These are phyloP conservation scores for Pseudococcus viburni DNA, from an alignment of 2,888 invertebrate species.

Conservation along the genomic window DNA sequence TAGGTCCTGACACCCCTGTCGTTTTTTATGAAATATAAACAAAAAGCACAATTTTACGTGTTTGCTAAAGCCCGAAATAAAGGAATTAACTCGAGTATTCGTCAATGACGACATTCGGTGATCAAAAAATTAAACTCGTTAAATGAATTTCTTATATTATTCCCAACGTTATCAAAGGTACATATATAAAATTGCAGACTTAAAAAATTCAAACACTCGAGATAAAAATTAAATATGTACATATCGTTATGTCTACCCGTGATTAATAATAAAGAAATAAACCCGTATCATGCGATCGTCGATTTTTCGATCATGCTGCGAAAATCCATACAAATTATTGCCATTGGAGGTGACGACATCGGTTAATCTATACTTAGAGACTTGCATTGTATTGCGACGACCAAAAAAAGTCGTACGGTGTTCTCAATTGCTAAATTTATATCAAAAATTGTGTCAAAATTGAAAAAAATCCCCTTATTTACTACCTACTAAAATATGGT, in stretches of 20 bases:
- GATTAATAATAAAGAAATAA: background rate
- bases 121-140: background rate
- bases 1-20: background rate
- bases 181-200: background rate
- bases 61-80: background rate
- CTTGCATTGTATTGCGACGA: background rate
- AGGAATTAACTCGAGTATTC: constrained; percentile 9
- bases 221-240: constrained; percentile 6
- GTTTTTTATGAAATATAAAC: constrained; percentile 16
- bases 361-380: background rate
- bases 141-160: background rate
- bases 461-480: background rate
- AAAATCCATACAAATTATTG: constrained; percentile 18
- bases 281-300: no score
- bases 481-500: no score
- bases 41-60: background rate
- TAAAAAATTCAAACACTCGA: constrained; percentile 1
- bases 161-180: background rate
- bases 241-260: background rate
- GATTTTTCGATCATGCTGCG: background rate
- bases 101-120: background rate
- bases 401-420: background rate
- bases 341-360: background rate
- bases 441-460: background rate
- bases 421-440: background rate